phyloP scores from a whole-genome alignment of 2,113 vertebrate species.

The Triplophysa dalaica region DNA sequence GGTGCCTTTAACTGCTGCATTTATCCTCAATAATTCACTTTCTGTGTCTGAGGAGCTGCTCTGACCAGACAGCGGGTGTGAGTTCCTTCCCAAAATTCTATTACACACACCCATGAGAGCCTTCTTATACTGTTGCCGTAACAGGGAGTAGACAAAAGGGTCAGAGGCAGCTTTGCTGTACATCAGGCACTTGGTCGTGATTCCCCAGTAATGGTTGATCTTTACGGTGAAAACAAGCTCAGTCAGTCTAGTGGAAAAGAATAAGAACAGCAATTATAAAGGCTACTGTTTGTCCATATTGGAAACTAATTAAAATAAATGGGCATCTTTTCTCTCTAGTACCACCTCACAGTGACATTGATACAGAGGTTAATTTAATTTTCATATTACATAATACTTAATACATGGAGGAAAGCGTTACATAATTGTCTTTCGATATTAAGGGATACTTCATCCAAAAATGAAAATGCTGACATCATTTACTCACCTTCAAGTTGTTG shows the following conservation, averaged over 20 bases:
- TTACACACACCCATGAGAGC: slow-evolving; percentile 73
- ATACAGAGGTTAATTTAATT: not conserved
- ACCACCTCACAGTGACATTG: not conserved
- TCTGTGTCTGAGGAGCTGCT: slow-evolving; percentile 76
- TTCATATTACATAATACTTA: not conserved
- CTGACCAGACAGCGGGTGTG: slow-evolving; percentile 69
- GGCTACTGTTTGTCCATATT: not conserved
- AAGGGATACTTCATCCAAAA: too few relatives aligned
- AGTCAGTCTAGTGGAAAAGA: slow-evolving; percentile 74
- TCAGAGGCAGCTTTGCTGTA: slow-evolving; percentile 79
- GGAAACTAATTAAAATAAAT: not conserved
- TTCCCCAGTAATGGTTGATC: slow-evolving; percentile 76
- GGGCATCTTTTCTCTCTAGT: not conserved
- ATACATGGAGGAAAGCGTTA: not conserved
- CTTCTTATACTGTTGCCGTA: slow-evolving; percentile 78
- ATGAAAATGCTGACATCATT: too few relatives aligned
- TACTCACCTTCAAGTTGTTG: too few relatives aligned
- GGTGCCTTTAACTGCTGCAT: not conserved
- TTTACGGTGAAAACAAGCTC: slow-evolving; percentile 75
- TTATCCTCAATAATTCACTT: slow-evolving; percentile 61
- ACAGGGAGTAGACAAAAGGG: slow-evolving; percentile 77
- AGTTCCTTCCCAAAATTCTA: slow-evolving; percentile 70
- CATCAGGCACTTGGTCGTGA: slow-evolving; percentile 76
- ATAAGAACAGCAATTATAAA: not conserved
- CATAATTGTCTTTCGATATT: too few relatives aligned